Evolutionary conservation across 1,140 invertebrate genomes (phyloP), one percentile per base, ranked within the genome.

Genomic region (Apocrypta bakeri): DNA sequence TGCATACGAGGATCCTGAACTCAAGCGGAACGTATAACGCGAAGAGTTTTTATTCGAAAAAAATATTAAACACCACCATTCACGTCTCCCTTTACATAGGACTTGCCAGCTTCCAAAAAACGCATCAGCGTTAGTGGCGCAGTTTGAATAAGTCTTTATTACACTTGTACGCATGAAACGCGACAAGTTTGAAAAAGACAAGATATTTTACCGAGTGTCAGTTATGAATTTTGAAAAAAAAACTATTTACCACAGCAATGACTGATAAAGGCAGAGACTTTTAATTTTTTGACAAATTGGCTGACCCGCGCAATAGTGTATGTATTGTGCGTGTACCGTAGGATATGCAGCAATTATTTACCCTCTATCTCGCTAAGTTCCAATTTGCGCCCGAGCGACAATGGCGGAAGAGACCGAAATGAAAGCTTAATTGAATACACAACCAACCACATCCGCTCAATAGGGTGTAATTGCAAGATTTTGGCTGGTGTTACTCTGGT

Each of bases 341-440:
- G n/a, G n/a, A n/a, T n/a, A 7, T 1, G 11, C 24, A n/a, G 37
- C 37, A 73, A 73, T 73, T 73, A 73, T 73, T 24, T 42, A 17
- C 9, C 37, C 33, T 48, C 11, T 24, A 27, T 71, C 71, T 24
- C 71, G 37, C 21, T 73, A 73, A 73, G 37, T 73, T 73, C 37
- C 71, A 73, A 73, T 73, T 73, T 73, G 37, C 37, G 24, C 69
- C 17, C 14, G 17, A 17, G 27, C 71, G 37, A 42, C 71, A 25
- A 42, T 40, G 71, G 37, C 33, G 37, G 37, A 42, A 48, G n/a
- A 48, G 69, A 27, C 48, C 29, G 61, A 77, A 75, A 77, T 40
- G 75, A 77, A 66, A 77, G 61, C 75, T 77, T 77, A 64, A 77
- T 66, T 66, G 63, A 64, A 63, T 77, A 66, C 33, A 66, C 75